Conservation (phyloP, 2,113 vertebrate species). For the Mesoclemmys tuberculata region DNA sequence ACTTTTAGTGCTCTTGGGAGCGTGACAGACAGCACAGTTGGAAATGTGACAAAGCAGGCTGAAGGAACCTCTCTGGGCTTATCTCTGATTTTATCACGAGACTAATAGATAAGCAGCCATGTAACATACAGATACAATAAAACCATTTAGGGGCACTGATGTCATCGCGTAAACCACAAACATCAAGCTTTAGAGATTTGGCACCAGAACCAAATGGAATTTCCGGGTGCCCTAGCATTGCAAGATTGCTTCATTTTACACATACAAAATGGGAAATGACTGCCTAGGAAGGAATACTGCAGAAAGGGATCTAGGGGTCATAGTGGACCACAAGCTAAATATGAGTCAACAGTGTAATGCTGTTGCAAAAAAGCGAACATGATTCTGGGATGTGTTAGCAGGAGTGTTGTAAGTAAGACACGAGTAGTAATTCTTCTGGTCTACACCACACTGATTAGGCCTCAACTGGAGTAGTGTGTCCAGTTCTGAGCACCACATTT, state of each 20-base stretch:
- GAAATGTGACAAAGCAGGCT: slow-evolving; percentile 34
- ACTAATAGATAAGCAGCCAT: slow-evolving; percentile 57
- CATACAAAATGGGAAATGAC: too few relatives aligned
- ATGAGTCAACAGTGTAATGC: too few relatives aligned
- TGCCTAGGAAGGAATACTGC: too few relatives aligned
- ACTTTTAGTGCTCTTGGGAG: background rate
- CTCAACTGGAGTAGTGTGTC: too few relatives aligned
- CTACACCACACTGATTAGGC: too few relatives aligned
- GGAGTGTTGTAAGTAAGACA: too few relatives aligned
- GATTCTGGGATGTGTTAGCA: too few relatives aligned
- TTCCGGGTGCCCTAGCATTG: slow-evolving; percentile 14
- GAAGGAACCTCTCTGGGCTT: slow-evolving; percentile 47
- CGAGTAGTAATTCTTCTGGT: too few relatives aligned
- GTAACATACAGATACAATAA: slow-evolving; percentile 42
- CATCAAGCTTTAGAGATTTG: background rate
- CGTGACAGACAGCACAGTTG: background rate
- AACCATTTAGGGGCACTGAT: slow-evolving; percentile 53
- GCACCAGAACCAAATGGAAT: background rate
- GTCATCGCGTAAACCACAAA: slow-evolving; percentile 45
- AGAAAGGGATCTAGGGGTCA: too few relatives aligned
- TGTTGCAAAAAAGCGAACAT: too few relatives aligned
- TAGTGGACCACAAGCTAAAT: too few relatives aligned
- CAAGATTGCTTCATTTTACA: background rate
- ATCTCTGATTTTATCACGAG: slow-evolving; percentile 66
- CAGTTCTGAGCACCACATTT: too few relatives aligned